phyloP scores from a whole-genome alignment of 2,113 vertebrate species.

The Rana temporaria region DNA sequence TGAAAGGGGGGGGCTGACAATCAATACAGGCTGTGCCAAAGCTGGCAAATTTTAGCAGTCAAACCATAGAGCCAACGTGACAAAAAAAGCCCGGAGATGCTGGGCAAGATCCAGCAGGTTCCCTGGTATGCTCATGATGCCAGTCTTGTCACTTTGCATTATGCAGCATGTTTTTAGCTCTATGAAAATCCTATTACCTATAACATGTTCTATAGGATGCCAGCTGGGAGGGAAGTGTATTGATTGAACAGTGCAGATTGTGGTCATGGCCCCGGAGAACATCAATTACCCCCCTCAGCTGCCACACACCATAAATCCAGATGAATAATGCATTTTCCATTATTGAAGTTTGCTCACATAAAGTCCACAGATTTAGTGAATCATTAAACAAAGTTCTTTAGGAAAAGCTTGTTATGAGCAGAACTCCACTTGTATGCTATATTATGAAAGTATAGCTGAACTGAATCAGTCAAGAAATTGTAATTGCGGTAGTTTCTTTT shows the following conservation, averaged over 20 bases:
- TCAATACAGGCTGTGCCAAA: no score
- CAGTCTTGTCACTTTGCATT: not conserved
- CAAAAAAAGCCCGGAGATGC: no score
- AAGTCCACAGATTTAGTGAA: constrained; percentile 7
- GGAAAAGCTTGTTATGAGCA: not conserved
- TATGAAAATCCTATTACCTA: not conserved
- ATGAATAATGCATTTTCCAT: constrained; percentile 29
- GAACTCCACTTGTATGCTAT: not conserved
- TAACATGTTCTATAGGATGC: not conserved
- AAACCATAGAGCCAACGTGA: no score
- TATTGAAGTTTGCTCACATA: not conserved
- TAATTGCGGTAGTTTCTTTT: no score
- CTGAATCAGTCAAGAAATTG: no score
- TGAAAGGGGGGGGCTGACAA: no score
- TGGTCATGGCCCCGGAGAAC: not conserved
- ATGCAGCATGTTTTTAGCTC: not conserved
- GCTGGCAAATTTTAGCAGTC: no score
- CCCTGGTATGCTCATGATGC: no score
- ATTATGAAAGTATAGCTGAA: no score
- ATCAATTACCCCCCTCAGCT: not conserved
- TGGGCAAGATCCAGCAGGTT: no score
- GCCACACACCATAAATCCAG: not conserved
- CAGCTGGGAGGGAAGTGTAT: not conserved
- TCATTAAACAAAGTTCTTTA: not conserved
- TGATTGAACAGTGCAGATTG: not conserved